phyloP scores from a whole-genome alignment of 2,888 invertebrate genomes.

The Brachypalpus laphriformis region DNA sequence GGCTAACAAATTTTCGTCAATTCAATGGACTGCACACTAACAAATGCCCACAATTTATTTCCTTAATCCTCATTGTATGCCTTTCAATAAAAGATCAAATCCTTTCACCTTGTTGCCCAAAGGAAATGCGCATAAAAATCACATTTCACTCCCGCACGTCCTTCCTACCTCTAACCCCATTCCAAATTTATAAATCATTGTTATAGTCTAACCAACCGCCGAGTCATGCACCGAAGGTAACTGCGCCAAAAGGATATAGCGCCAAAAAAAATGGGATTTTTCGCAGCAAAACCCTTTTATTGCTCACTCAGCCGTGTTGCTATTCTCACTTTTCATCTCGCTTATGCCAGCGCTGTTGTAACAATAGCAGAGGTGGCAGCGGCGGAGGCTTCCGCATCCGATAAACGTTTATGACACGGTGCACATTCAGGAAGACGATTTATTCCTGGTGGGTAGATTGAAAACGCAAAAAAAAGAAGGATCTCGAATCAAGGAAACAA shows the following conservation, averaged over 20 bases:
- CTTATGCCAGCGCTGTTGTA: constrained; percentile 27
- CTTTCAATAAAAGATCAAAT: constrained; percentile 71
- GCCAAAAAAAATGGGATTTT: constrained; percentile 28
- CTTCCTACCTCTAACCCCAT: neutral
- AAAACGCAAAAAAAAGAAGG: constrained; percentile 27
- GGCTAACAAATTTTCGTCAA: constrained; percentile 49
- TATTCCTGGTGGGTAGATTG: constrained; percentile 53
- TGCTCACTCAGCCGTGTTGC: constrained; percentile 73
- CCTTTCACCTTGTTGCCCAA: constrained; percentile 69
- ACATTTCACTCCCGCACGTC: constrained; percentile 26
- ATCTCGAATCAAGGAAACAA: constrained; percentile 72
- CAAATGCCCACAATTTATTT: constrained; percentile 72
- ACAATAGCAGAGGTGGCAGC: constrained; percentile 39
- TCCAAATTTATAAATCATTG: constrained; percentile 70
- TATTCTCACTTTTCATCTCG: constrained; percentile 70
- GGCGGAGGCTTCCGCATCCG: constrained; percentile 68
- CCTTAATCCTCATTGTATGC: constrained; percentile 61
- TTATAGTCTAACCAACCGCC: constrained; percentile 72
- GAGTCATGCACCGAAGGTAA: constrained; percentile 66
- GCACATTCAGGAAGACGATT: constrained; percentile 74
- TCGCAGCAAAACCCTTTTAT: constrained; percentile 67
- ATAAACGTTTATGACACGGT: constrained; percentile 74
- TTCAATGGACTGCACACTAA: constrained; percentile 65
- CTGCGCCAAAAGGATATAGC: constrained; percentile 51
- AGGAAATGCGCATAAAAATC: constrained; percentile 70